These are phyloP conservation scores for Drosophila yooni DNA, from an alignment of 2,888 invertebrate species.

Conservation along the genomic window DNA sequence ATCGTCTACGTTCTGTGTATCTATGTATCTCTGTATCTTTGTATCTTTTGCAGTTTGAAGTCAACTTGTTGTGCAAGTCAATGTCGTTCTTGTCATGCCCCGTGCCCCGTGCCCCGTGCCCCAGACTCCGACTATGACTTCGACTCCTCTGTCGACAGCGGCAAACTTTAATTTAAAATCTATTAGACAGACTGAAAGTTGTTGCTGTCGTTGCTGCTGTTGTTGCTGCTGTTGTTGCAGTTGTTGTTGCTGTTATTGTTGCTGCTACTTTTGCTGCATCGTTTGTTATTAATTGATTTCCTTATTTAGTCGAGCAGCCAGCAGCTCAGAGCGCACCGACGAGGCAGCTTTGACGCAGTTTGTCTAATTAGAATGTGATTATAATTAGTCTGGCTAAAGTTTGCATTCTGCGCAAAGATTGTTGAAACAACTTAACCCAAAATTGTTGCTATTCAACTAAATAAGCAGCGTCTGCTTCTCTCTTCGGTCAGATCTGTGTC, in stretches of 20 bases:
- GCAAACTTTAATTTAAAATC: constrained; percentile 77
- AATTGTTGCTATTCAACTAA: constrained; percentile 18
- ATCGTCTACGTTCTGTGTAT: constrained; percentile 50
- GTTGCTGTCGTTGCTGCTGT: constrained; percentile 13
- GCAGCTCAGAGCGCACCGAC: constrained; percentile 24
- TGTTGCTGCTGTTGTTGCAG: not conserved
- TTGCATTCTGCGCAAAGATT: constrained; percentile 11
- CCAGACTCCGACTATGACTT: not conserved
- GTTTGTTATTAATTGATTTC: constrained; percentile 78
- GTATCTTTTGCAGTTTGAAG: constrained; percentile 64
- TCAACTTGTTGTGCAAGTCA: constrained; percentile 75
- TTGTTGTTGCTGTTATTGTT: constrained; percentile 5
- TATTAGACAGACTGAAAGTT: constrained; percentile 67
- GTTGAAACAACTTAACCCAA: constrained; percentile 5
- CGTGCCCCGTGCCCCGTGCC: not conserved
- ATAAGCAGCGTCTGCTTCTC: constrained; percentile 10
- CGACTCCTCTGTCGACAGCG: constrained; percentile 55
- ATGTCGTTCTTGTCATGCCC: constrained; percentile 50
- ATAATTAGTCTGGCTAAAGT: constrained; percentile 70
- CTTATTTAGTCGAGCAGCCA: constrained; percentile 67
- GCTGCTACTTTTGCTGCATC: constrained; percentile 55
- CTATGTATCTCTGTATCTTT: constrained; percentile 41
- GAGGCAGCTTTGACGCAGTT: constrained; percentile 62
- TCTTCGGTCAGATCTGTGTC: constrained; percentile 19
- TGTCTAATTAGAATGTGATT: constrained; percentile 77